Base-by-base conservation (phyloP, 2,797 vertebrate species). In the Enteromius radiatus region DNA sequence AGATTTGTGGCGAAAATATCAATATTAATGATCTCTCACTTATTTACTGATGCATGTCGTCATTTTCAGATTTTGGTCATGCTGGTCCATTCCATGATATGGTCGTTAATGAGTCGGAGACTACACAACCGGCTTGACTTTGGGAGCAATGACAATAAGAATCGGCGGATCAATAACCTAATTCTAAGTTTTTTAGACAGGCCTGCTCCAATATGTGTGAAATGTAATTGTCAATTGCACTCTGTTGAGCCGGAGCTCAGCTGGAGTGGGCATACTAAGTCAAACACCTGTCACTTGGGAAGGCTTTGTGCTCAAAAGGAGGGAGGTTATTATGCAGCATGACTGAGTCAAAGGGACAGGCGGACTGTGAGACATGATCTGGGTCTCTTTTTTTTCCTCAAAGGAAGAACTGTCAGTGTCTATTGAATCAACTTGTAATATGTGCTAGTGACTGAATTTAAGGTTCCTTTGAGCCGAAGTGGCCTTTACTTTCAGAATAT, bases 151-250 rank as follows among this genome's bases (percentile, higher is more conserved):
- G 84, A 78, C 73, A 75, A 76, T 78, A 81, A 63, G 69, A 77
- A 36, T 69, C 61, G 75, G 61, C 28, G 6, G 82, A 89, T 90
- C 89, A 69, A 90, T 90, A 88, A 85, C 82, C 81, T 86, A 87
- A 85, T 90, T 88, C 67, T 54, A 87, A 68, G 65, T 84, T 87
- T 84, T 87, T 80, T 49, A 87, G 82, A 82, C 71, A 79, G 76
- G 76, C 59, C 76, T 86, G 85, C 80, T 84, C 65, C 82, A 81
- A 76, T 68, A 83, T 69, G 81, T 78, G 83, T 83, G 78, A 85
- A 86, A 80, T 82, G 69, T 82, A 77, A 84, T 85, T 87, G 84
- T 88, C 86, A 84, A 77, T 82, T 81, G 85, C 81, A 85, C 79
- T 85, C 59, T 79, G 64, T 74, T 87, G 80, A 56, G 71, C 38